Percentiles rank a stretch among this genome's conserved stretches.
These are phyloP conservation scores for Andrena bucephala DNA, from an alignment of 2,888 invertebrate genomes.

Conservation along the genomic window DNA sequence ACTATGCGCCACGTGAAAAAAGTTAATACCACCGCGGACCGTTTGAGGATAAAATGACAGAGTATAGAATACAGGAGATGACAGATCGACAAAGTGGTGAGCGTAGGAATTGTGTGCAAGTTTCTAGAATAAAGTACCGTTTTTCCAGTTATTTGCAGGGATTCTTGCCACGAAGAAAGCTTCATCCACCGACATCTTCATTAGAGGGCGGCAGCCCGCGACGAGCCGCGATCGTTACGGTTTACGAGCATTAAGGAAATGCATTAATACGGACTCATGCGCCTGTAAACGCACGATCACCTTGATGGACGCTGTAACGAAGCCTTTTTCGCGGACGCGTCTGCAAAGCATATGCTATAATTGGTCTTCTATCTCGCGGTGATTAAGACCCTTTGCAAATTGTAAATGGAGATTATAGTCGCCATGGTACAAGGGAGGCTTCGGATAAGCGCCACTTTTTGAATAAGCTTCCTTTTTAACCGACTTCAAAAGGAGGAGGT, in stretches of 20 bases:
- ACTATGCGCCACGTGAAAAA: neutral
- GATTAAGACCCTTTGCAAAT: constrained; percentile 32
- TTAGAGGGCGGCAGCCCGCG: constrained; percentile 62
- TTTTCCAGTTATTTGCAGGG: neutral
- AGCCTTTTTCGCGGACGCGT: neutral
- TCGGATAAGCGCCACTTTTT: constrained; percentile 5
- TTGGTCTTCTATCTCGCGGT: constrained; percentile 33
- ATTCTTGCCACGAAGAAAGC: constrained; percentile 55
- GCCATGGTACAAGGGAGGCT: neutral
- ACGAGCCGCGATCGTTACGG: constrained; percentile 64
- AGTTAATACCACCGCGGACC: neutral
- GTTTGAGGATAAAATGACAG: neutral
- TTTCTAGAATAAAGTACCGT: neutral
- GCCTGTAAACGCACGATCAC: constrained; percentile 24
- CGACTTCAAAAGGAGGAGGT: no score
- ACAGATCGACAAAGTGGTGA: neutral
- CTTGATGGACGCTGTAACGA: constrained; percentile 8
- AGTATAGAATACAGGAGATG: neutral
- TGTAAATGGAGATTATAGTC: constrained; percentile 4
- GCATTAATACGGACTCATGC: constrained; percentile 25
- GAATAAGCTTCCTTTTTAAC: no score
- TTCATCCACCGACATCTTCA: constrained; percentile 73
- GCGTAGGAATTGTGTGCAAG: neutral
- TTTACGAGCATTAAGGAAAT: constrained; percentile 70
- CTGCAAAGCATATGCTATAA: constrained; percentile 22